Evolutionary conservation across 2,888 invertebrate genomes (phyloP).

Genomic region (Crossocerus cetratus): DNA sequence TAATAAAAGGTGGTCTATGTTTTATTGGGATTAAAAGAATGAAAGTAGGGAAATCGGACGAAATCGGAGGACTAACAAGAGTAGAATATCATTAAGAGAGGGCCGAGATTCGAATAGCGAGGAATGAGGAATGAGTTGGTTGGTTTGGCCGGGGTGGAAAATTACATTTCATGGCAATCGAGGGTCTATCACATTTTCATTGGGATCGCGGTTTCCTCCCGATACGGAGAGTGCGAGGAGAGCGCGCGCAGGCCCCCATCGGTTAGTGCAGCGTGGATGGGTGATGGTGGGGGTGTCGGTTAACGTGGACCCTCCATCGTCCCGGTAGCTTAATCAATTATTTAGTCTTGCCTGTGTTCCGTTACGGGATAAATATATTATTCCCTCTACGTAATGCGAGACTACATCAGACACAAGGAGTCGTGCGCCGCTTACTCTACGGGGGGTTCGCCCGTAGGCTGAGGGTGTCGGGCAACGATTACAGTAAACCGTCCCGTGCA

Average conservation of each 20-base stretch:
- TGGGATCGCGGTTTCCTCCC: background rate
- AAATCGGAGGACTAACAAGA: too few relatives aligned
- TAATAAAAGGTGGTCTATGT: too few relatives aligned
- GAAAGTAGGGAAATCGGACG: too few relatives aligned
- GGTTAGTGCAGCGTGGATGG: background rate
- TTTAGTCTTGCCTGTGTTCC: conserved; percentile 44
- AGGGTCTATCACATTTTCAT: background rate
- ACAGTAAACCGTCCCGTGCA: conserved; percentile 13
- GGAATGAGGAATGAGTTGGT: background rate
- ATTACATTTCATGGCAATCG: background rate
- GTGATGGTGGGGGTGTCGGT: background rate
- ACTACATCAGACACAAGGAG: conserved; percentile 31
- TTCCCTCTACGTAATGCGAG: conserved; percentile 54
- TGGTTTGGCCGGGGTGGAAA: background rate
- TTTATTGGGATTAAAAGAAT: too few relatives aligned
- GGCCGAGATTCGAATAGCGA: too few relatives aligned
- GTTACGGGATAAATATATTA: conserved; percentile 55
- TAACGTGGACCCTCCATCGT: conserved; percentile 34
- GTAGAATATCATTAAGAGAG: too few relatives aligned
- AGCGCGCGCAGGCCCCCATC: background rate
- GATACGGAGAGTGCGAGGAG: background rate
- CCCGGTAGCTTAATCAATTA: conserved; percentile 47
- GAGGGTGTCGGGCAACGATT: conserved; percentile 32
- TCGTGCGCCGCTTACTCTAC: background rate
- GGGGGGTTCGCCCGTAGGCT: too few relatives aligned